These are phyloP conservation scores for Rhabdornis inornatus DNA, from an alignment of 2,113 vertebrate species.

Conservation along the genomic window DNA sequence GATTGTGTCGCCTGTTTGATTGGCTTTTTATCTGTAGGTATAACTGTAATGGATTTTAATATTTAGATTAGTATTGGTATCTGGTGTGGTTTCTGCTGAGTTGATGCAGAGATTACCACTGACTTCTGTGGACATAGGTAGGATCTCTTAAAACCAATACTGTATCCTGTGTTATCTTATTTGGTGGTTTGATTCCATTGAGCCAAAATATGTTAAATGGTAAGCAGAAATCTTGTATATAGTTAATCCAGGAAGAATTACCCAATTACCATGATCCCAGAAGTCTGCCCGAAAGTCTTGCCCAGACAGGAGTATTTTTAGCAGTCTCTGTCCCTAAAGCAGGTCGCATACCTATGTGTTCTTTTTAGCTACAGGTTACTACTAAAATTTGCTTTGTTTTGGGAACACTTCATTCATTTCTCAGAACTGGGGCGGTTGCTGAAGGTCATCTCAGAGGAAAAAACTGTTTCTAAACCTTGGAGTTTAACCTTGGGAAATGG, in stretches of 20 bases:
- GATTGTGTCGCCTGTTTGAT: neutral
- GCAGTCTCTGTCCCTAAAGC: slow-evolving; percentile 21
- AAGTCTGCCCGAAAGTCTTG: slow-evolving; percentile 7
- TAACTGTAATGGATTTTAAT: neutral
- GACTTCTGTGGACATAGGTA: neutral
- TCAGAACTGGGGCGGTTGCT: neutral
- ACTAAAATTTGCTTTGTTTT: slow-evolving; percentile 48
- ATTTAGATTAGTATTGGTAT: neutral
- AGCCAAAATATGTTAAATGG: neutral
- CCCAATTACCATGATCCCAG: neutral
- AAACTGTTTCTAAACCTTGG: slow-evolving; percentile 19
- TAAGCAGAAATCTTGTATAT: neutral
- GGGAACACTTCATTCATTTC: slow-evolving; percentile 41
- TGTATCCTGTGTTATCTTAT: neutral
- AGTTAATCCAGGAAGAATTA: neutral
- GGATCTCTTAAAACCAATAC: neutral
- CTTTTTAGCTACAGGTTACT: slow-evolving; percentile 31
- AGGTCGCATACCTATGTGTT: neutral
- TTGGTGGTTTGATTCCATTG: neutral
- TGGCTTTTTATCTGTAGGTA: neutral
- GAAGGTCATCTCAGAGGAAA: neutral
- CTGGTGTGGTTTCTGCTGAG: neutral
- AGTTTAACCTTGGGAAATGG: slow-evolving; percentile 6
- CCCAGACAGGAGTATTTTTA: slow-evolving; percentile 48
- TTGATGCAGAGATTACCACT: neutral